Base-by-base conservation (phyloP, 1,140 invertebrate species). In the Tetraneura akinire region DNA sequence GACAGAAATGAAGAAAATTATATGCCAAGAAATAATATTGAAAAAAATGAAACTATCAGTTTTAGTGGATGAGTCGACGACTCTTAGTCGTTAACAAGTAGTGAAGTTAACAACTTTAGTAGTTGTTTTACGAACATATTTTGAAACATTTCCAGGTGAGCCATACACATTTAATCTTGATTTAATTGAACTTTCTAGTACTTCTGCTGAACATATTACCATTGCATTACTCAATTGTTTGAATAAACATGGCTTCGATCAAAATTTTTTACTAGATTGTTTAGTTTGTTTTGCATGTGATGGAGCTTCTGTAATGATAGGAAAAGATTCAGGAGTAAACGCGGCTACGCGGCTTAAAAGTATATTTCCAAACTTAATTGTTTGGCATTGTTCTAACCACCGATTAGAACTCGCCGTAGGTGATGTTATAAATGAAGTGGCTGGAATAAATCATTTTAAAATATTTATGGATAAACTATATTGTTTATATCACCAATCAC, bases 381-480 rank as follows among this genome's bases (percentile, higher is more conserved):
- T 26, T 71, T 51, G 45, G 23, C 68, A 71, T 49, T 71, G 45
- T 32, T 71, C 18, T 21, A 68, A 68, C 10, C 42, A 47, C 64
- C 64, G 42, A 21, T 45, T 23, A 11, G 64, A 21, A 3, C n/a
- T 45, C 16, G 42, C 66, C 2, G n/a, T 68, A 9, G n/a, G n/a
- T 23, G n/a, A 47, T 23, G 42, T 45, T 23, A 4, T 45, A 32
- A 42, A 42, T 21, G 16, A 45, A 68, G 64, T 68, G 18, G 18
- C 11, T 66, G 66, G 42, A 42, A 45, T 70, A 70, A 70, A 70
- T 47, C 42, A 70, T 70, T 70, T 70, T 49, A 42, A 70, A 47
- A 70, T 42, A 45, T 70, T 70, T 70, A 49, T 70, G 32, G 42
- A 70, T 4, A 70, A 70, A 70, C 16, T 70, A 4, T 70, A 70